Evolutionary conservation across 2,797 vertebrate genomes (phyloP).

Genomic region (Chaetodon trifasciatus): DNA sequence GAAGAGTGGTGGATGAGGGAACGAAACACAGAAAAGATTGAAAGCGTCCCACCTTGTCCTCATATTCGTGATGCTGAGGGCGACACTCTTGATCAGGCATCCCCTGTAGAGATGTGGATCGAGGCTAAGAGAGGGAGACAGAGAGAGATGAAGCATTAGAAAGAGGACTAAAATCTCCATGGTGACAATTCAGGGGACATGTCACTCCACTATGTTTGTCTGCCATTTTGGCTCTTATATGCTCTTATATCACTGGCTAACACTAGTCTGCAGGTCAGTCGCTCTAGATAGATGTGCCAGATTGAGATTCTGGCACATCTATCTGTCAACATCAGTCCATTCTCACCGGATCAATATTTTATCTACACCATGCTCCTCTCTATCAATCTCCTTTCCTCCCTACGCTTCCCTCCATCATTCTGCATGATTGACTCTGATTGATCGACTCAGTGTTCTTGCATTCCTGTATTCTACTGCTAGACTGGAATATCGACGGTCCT

Average conservation of each 20-base stretch:
- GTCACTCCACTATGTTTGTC: slow-evolving; percentile 5
- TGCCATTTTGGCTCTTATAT: slow-evolving; percentile 48
- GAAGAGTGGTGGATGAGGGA: neutral
- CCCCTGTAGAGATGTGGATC: slow-evolving; percentile 78
- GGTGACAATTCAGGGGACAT: slow-evolving; percentile 7
- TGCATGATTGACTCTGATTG: slow-evolving; percentile 62
- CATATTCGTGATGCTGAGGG: slow-evolving; percentile 68
- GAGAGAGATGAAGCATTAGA: neutral
- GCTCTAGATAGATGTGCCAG: slow-evolving; percentile 48
- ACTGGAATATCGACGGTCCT: slow-evolving; percentile 8
- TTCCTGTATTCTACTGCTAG: slow-evolving; percentile 4
- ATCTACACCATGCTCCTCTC: slow-evolving; percentile 64
- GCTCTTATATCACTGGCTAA: slow-evolving; percentile 28
- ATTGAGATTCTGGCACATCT: slow-evolving; percentile 48
- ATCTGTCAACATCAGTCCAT: slow-evolving; percentile 70
- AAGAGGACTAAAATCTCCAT: neutral
- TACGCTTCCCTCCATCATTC: slow-evolving; percentile 67
- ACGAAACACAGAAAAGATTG: neutral
- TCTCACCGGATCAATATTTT: slow-evolving; percentile 70
- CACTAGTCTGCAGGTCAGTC: slow-evolving; percentile 24
- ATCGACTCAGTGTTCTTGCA: slow-evolving; percentile 42
- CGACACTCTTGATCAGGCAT: slow-evolving; percentile 69
- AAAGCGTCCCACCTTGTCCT: slow-evolving; percentile 73
- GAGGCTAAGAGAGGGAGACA: slow-evolving; percentile 68
- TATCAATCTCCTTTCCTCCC: slow-evolving; percentile 64